Evolutionary conservation across 2,797 vertebrate species (phyloP).

Genomic region (Apogon hyalosoma): DNA sequence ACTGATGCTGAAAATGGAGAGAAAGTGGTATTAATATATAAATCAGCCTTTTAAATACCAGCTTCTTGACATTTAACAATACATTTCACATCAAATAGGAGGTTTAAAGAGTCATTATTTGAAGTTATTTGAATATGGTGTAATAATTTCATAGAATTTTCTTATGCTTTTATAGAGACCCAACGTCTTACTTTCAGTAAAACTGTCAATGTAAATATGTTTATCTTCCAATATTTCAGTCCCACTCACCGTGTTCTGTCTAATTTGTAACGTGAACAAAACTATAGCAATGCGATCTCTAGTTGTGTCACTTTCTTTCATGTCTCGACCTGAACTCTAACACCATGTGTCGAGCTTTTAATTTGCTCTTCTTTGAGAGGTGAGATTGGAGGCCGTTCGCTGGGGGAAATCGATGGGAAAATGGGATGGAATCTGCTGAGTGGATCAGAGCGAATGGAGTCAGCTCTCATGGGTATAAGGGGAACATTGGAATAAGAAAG

Average conservation of each 20-base stretch:
- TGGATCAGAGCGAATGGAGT: constrained; percentile 72
- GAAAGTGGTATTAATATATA: constrained; percentile 37
- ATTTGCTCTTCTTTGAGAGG: constrained; percentile 73
- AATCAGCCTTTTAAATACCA: constrained; percentile 43
- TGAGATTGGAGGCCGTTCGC: constrained; percentile 68
- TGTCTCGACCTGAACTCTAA: constrained; percentile 51
- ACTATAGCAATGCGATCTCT: constrained; percentile 29
- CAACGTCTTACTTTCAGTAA: constrained; percentile 16
- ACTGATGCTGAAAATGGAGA: constrained; percentile 38
- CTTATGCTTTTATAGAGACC: constrained; percentile 32
- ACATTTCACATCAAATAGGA: constrained; percentile 25
- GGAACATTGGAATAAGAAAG: constrained; percentile 74
- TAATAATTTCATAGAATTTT: constrained; percentile 40
- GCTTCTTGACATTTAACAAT: constrained; percentile 9
- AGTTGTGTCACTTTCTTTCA: constrained; percentile 39
- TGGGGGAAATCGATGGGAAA: constrained; percentile 79
- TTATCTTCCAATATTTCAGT: constrained; percentile 49
- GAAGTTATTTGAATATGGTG: constrained; percentile 38
- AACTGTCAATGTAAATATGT: constrained; percentile 27
- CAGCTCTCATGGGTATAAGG: constrained; percentile 68
- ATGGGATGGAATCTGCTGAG: constrained; percentile 79
- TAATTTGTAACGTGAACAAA: constrained; percentile 58
- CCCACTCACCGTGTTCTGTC: constrained; percentile 52
- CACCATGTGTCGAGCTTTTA: constrained; percentile 61
- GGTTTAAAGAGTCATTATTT: background rate